Evolutionary conservation across 1,140 invertebrate species (phyloP).

Genomic region (Nomia melanderi): DNA sequence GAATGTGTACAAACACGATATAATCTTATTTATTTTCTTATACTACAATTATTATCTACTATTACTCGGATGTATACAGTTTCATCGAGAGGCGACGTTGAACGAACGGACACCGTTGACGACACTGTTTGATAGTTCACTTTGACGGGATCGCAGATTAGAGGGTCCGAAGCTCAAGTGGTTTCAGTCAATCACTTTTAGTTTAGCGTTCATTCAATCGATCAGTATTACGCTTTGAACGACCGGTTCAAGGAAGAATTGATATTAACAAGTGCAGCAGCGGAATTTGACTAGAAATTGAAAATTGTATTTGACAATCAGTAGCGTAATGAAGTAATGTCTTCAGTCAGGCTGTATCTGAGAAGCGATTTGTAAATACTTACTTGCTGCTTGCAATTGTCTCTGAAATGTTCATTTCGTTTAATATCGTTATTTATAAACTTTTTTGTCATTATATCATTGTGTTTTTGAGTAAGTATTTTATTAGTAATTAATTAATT

Average conservation of each 20-base stretch:
- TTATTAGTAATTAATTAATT: neutral
- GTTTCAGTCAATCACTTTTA: slow-evolving; percentile 14
- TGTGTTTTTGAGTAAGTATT: neutral
- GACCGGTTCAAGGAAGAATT: slow-evolving; percentile 3
- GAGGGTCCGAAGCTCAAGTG: neutral
- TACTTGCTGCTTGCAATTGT: too few species aligned
- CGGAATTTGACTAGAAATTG: neutral
- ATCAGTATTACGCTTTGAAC: slow-evolving; percentile 46
- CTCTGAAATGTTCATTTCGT: too few species aligned
- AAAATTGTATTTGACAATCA: slow-evolving; percentile 58
- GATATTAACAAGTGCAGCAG: slow-evolving; percentile 28
- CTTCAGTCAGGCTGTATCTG: slow-evolving; percentile 3
- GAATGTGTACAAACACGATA: neutral
- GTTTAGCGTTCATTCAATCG: slow-evolving; percentile 38
- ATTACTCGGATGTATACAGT: neutral
- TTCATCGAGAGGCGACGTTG: slow-evolving; percentile 23
- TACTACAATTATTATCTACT: neutral
- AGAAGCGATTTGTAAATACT: neutral
- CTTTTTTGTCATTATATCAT: neutral
- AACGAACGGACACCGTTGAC: neutral
- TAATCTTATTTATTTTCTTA: slow-evolving; percentile 11
- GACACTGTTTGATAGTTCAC: neutral
- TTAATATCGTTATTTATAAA: too few species aligned
- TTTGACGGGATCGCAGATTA: neutral
- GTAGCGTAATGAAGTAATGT: slow-evolving; percentile 41